Percentiles rank a stretch among this genome's conserved stretches.
Conservation (phyloP, 2,888 invertebrate species). For the Nephrocerus scutellatus region DNA sequence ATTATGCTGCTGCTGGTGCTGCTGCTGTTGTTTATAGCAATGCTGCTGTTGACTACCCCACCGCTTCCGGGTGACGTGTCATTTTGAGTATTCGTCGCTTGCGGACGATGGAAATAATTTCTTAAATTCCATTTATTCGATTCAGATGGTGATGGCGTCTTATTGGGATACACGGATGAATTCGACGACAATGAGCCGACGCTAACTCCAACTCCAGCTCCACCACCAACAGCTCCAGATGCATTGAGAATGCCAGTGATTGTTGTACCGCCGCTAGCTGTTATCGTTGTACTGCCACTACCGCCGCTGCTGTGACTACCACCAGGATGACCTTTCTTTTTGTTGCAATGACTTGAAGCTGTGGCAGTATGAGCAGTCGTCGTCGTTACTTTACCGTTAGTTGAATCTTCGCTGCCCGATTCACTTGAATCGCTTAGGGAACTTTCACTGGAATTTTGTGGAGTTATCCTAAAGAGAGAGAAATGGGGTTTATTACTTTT, state of each 20-base stretch:
- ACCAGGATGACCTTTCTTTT: too few species aligned
- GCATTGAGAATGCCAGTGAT: conserved; percentile 32
- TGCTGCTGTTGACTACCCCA: not conserved
- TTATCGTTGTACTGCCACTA: too few species aligned
- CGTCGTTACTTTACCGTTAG: conserved; percentile 42
- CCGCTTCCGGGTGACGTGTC: conserved; percentile 28
- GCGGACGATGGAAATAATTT: conserved; percentile 37
- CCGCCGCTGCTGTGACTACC: too few species aligned
- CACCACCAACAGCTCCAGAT: conserved; percentile 21
- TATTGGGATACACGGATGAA: conserved; percentile 36
- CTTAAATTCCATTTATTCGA: conserved; percentile 40
- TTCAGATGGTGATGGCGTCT: conserved; percentile 40
- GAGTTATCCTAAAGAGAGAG: conserved; percentile 45
- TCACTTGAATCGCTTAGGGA: conserved; percentile 45
- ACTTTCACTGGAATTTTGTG: conserved; percentile 53
- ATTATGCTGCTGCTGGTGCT: conserved; percentile 11
- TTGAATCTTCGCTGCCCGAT: conserved; percentile 44
- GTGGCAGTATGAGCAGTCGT: too few species aligned
- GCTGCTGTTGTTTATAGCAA: conserved; percentile 9
- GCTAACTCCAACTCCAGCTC: conserved; percentile 20
- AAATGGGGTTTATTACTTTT: not conserved
- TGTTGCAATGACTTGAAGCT: too few species aligned
- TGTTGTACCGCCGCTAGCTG: conserved; percentile 32
- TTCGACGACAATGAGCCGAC: too few species aligned
- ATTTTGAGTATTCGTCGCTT: conserved; percentile 27